These are phyloP conservation scores for Capitulum mitella DNA, from an alignment of 2,888 invertebrate genomes.

Conservation along the genomic window DNA sequence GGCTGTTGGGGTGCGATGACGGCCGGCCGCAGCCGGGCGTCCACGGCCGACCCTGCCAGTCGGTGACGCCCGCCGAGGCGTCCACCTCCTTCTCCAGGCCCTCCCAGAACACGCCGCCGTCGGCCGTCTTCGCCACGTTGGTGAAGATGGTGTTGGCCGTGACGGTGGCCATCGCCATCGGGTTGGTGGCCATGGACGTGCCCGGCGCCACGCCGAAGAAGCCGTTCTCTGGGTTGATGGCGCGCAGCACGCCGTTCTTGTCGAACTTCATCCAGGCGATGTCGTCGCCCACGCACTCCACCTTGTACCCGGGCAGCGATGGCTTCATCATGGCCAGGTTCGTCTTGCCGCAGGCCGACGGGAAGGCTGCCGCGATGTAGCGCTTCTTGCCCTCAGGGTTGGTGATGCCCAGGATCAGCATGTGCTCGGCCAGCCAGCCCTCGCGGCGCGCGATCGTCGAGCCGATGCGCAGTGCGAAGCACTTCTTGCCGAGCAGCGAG, in stretches of 20 bases:
- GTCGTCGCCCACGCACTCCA: constrained; percentile 86
- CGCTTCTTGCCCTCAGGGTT: constrained; percentile 73
- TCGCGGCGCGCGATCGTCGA: constrained; percentile 87
- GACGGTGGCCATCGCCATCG: constrained; percentile 91
- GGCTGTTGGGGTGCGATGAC: constrained; percentile 95
- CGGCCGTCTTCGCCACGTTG: constrained; percentile 89
- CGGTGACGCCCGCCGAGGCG: constrained; percentile 16
- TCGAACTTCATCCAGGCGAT: constrained; percentile 99
- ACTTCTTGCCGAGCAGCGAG: constrained; percentile 93
- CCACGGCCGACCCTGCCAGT: constrained; percentile 29
- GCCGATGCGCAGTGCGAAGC: constrained; percentile 91
- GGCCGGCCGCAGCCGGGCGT: constrained; percentile 51
- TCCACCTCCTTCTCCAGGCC: constrained; percentile 73
- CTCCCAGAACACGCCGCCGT: constrained; percentile 98
- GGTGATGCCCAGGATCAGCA: constrained; percentile 94
- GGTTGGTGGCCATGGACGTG: constrained; percentile 84
- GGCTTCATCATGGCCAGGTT: constrained; percentile 98
- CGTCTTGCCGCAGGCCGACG: constrained; percentile 99
- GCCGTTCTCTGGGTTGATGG: constrained; percentile 97
- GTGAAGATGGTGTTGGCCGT: constrained; percentile 92
- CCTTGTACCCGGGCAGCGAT: constrained; percentile 78
- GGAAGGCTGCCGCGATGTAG: constrained; percentile 92
- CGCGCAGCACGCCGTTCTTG: constrained; percentile 72
- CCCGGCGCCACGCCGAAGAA: constrained; percentile 99
- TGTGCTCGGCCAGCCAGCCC: constrained; percentile 98